Base-by-base conservation (phyloP, 2,797 vertebrate species). In the Urocyon cinereoargenteus region DNA sequence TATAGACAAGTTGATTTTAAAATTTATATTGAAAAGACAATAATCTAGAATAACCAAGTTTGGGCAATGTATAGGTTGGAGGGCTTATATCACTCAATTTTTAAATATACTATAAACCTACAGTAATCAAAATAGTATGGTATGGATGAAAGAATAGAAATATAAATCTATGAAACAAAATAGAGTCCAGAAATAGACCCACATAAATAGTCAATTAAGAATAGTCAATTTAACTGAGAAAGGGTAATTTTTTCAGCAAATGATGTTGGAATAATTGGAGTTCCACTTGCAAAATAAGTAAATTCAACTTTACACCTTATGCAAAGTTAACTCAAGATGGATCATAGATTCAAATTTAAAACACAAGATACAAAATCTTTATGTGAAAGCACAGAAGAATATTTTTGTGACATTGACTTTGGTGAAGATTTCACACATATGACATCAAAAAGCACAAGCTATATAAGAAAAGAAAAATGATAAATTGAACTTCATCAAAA, bases 401-500 rank as follows among this genome's bases (percentile, higher is more conserved):
- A 21, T 49, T 22, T 59, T 62, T 55, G 4, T 86, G 49, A 75
- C 22, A 9, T 82, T 85, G 5, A 19, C 21, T 90, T 91, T 89
- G 19, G 55, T 12, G 78, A 31, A 82, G 28, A 49, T 13, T 93
- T 86, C 22, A 86, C 22, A 86, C 3, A 4, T 59, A 26, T 84
- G 70, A 84, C 7, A 66, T 16, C 68, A 64, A 86, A 86, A 89
- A 77, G 2, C 10, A 57, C 5, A 92, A 92, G 10, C 49, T 72
- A 89, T 72, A 61, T 55, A 68, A 75, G 36, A 75, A 88, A 85
- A 85, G 40, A 49, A 34, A 59, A n/a, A 11, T 36, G 4, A 40
- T 86, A 64, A 82, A 85, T 85, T 78, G 24, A n/a, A 86, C 12
- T 70, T 86, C 49, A 62, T 86, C 68, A 95, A 59, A 97, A 64